phyloP scores from a whole-genome alignment of 2,888 invertebrate species.

The Drosophila borealis region DNA sequence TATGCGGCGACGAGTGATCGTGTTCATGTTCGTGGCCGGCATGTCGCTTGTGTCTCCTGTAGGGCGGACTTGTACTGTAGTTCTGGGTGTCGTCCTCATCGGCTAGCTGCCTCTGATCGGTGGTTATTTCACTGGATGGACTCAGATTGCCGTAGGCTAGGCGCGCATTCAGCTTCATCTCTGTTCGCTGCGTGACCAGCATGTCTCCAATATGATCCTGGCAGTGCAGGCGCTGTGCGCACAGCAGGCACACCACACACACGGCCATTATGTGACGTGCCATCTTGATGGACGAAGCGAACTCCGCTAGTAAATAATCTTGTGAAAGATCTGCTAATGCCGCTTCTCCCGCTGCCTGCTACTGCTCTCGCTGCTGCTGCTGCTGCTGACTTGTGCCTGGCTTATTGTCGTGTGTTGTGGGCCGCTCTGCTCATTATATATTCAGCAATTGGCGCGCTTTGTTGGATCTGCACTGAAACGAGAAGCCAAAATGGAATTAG shows the following conservation, averaged over 20 bases:
- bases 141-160: conserved; percentile 62
- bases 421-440: conserved; percentile 59
- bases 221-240: conserved; percentile 91
- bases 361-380: background rate
- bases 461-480: conserved; percentile 55
- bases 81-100: conserved; percentile 61
- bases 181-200: conserved; percentile 49
- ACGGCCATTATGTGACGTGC: conserved; percentile 90
- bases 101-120: conserved; percentile 64
- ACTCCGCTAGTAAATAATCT: conserved; percentile 4
- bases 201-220: conserved; percentile 88
- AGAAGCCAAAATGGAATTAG: conserved; percentile 39
- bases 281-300: conserved; percentile 77
- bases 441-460: conserved; percentile 45
- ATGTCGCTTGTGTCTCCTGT: conserved; percentile 81
- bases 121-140: conserved; percentile 71
- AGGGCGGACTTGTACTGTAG: conserved; percentile 73
- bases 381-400: conserved; percentile 4
- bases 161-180: conserved; percentile 70
- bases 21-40: conserved; percentile 67
- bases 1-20: conserved; percentile 47
- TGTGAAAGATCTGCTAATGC: conserved; percentile 6
- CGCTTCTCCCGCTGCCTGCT: background rate
- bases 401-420: conserved; percentile 16
- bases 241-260: conserved; percentile 93